A percentile compares a stretch with the other conserved stretches of the same genome.
These are phyloP conservation scores for Panopea generosa DNA, from an alignment of 2,888 invertebrate genomes.

Conservation along the genomic window DNA sequence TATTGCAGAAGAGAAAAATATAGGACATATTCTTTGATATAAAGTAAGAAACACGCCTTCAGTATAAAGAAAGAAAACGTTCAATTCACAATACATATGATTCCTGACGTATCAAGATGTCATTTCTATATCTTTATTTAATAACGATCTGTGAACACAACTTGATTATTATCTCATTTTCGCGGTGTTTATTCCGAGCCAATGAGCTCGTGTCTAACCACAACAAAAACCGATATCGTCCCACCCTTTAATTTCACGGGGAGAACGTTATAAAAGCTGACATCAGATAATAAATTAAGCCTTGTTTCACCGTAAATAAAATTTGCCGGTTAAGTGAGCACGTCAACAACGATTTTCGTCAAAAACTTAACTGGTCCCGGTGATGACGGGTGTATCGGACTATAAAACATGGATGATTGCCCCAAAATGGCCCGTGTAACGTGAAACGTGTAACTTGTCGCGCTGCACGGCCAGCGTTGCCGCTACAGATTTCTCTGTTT, in stretches of 20 bases:
- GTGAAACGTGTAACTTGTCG: conserved; percentile 57
- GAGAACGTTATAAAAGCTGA: conserved; percentile 48
- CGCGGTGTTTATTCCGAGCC: conserved; percentile 9
- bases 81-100: no score
- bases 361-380: conserved; percentile 26
- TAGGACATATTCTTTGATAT: no score
- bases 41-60: no score
- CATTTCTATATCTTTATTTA: no score
- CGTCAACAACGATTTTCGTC: conserved; percentile 47
- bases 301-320: conserved; percentile 49
- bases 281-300: conserved; percentile 39
- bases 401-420: conserved; percentile 48
- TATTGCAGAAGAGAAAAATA: no score
- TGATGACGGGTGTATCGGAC: no score
- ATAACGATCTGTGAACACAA: no score
- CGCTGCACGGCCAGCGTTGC: no score
- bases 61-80: no score
- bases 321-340: conserved; percentile 40
- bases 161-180: no score
- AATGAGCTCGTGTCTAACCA: conserved; percentile 1
- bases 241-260: conserved; percentile 37
- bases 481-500: no score
- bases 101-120: no score
- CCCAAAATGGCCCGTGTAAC: conserved; percentile 43
- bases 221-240: conserved; percentile 12